phyloP scores from a whole-genome alignment of 2,113 vertebrate genomes.

The Engraulis encrasicolus region DNA sequence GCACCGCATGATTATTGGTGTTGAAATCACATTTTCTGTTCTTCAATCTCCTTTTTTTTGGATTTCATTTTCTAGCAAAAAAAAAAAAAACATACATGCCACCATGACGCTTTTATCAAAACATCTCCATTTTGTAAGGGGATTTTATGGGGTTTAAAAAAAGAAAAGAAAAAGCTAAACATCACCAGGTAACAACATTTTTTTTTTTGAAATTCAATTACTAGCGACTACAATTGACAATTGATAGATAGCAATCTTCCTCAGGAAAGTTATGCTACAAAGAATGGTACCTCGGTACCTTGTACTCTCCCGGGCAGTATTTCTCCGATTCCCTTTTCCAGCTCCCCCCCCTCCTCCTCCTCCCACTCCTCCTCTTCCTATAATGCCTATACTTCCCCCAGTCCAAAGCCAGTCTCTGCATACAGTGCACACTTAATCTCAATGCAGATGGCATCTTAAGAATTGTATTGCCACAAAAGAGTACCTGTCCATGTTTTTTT shows the following conservation, averaged over 20 bases:
- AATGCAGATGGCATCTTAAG: conserved; percentile 88
- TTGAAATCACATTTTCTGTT: conserved; percentile 75
- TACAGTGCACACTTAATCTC: conserved; percentile 36
- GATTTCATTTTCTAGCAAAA: conserved; percentile 56
- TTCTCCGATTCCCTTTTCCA: neutral
- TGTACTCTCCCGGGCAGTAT: conserved; percentile 37
- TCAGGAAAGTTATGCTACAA: conserved; percentile 87
- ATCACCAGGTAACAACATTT: conserved; percentile 85
- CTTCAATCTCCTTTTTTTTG: neutral
- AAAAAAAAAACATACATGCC: conserved; percentile 65
- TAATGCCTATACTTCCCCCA: conserved; percentile 9
- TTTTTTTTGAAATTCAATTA: conserved; percentile 87
- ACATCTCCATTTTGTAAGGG: conserved; percentile 62
- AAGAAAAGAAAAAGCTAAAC: conserved; percentile 34
- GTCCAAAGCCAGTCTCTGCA: conserved; percentile 52
- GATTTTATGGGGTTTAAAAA: conserved; percentile 72
- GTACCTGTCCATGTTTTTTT: conserved; percentile 70
- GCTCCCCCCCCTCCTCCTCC: conserved; percentile 29
- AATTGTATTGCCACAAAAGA: conserved; percentile 86
- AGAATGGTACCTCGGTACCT: conserved; percentile 69
- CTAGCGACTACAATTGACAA: conserved; percentile 24
- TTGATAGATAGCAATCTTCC: conserved; percentile 40
- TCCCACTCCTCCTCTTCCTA: conserved; percentile 9
- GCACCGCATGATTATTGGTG: conserved; percentile 91
- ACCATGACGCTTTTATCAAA: conserved; percentile 56